These are phyloP conservation scores for Sarcophaga rosellei DNA, from an alignment of 2,888 invertebrate genomes.

Conservation along the genomic window DNA sequence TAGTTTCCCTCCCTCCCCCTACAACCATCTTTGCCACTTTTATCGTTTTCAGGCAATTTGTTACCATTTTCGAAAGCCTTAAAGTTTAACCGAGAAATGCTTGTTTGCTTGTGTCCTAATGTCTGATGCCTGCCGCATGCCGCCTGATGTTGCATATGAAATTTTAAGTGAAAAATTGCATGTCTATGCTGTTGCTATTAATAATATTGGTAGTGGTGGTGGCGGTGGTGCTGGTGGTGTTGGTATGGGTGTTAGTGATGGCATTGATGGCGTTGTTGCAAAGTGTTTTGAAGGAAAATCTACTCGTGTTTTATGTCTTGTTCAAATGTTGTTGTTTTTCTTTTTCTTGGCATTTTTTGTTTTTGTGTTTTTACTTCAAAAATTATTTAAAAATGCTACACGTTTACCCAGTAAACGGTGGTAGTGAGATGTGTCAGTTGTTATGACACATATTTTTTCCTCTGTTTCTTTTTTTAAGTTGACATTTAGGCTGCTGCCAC, in stretches of 20 bases:
- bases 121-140: not conserved
- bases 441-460: constrained; percentile 32
- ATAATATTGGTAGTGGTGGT: not conserved
- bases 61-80: not conserved
- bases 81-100: not conserved
- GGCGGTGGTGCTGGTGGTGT: constrained; percentile 17
- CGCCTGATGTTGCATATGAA: not conserved
- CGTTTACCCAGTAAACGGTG: not conserved
- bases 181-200: constrained; percentile 24
- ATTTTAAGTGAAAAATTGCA: constrained; percentile 39
- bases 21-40: no score
- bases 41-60: not conserved
- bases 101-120: not conserved
- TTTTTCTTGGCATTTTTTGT: not conserved
- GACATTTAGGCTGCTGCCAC: constrained; percentile 15
- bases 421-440: constrained; percentile 40
- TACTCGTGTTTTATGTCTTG: constrained; percentile 52
- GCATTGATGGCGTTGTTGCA: not conserved
- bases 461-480: not conserved
- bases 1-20: not conserved
- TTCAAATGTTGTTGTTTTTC: constrained; percentile 18
- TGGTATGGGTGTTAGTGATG: constrained; percentile 18
- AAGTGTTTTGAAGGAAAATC: constrained; percentile 38
- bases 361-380: not conserved
- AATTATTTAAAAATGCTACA: not conserved